Base-by-base conservation (phyloP, 2,888 invertebrate genomes). In the Hydraecia micacea region DNA sequence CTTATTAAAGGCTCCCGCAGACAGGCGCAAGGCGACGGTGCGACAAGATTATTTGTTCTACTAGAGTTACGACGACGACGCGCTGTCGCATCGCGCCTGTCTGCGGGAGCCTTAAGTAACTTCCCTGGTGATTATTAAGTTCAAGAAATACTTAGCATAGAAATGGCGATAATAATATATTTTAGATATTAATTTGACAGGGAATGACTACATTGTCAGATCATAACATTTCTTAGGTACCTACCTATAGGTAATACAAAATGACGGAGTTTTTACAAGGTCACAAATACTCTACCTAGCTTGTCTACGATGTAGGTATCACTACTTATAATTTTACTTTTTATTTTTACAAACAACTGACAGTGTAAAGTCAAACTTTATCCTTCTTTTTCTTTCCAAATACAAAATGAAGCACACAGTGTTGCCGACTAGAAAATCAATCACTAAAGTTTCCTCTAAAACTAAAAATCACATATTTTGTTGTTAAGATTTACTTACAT, bases 391-490 rank as follows among this genome's bases (percentile, higher is more conserved):
- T 60, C 2, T 39, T 52, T 42, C 66, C 79, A 85, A 77, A 73
- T 84, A 83, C 73, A 84, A 81, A 86, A 86, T 85, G 85, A 86
- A 74, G 83, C 79, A 88, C 80, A 85, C 83, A 84, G 68, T 78
- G 65, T 79, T 83, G 71, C 85, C 88, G 92, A 93, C 93, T 93
- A 93, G 92, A 91, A 92, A 90, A 86, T 82, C 78, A 91, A 92
- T 92, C 92, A 91, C 92, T 90, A 87, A 79, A 65, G 75, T 89
- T 83, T 69, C 71, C 79, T 83, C 81, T 88, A 86, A 86, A 84
- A 87, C 79, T 87, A 87, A 89, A 87, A 87, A 89, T 89, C 90
- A 87, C 88, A 89, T 80, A 49, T 77, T 75, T 83, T 87, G 81
- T 80, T 81, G 82, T 83, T 79, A 78, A 79, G 58, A 70, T 79